These are phyloP conservation scores for Cyanoderma ruficeps DNA, from an alignment of 2,113 vertebrate genomes.

Conservation along the genomic window DNA sequence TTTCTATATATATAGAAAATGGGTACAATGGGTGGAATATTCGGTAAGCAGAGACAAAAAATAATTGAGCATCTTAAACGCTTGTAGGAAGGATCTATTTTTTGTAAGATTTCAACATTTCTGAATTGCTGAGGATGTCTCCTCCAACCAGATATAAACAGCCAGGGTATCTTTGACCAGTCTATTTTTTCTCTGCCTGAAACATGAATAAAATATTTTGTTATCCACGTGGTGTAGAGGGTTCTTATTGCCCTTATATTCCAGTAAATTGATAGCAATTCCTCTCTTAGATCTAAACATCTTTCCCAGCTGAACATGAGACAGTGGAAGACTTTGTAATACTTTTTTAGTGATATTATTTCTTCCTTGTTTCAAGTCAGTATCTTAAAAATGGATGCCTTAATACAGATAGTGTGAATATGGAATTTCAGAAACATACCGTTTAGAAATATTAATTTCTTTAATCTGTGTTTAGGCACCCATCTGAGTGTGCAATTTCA, in stretches of 20 bases:
- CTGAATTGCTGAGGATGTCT: not conserved
- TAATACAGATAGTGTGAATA: not conserved
- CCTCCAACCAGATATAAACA: not conserved
- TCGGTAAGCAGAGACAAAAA: not conserved
- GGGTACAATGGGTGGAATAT: not conserved
- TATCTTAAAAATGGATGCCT: not conserved
- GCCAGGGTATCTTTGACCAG: not conserved
- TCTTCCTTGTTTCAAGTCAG: not conserved
- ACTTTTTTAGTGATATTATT: not conserved
- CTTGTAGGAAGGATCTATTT: not conserved
- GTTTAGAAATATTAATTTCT: not conserved
- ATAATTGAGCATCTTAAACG: not conserved
- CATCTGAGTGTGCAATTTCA: not conserved
- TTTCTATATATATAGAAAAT: not conserved
- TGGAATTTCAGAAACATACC: not conserved
- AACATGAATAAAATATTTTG: not conserved
- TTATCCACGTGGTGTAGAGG: not conserved
- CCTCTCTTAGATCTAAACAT: not conserved
- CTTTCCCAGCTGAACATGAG: not conserved
- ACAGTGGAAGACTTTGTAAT: not conserved
- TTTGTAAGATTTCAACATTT: not conserved
- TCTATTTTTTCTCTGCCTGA: not conserved
- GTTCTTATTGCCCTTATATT: not conserved
- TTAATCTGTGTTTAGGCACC: not conserved
- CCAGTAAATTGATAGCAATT: not conserved